Evolutionary conservation across 2,113 vertebrate species (phyloP), one percentile per base, ranked within the genome.

Genomic region (Otus sunia): DNA sequence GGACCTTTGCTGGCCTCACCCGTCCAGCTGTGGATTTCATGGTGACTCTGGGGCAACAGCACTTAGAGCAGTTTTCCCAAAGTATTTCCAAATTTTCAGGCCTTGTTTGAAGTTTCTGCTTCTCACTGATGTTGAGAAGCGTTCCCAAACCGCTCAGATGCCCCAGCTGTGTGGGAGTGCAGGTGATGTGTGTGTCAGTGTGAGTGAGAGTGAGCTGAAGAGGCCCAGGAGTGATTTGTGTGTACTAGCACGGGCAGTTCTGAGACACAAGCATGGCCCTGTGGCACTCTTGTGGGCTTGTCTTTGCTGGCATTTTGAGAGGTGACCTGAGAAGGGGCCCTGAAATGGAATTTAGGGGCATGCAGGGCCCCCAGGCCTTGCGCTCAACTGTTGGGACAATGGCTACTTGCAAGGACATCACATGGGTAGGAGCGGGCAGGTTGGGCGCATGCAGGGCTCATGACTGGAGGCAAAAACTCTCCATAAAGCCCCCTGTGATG

Each of bases 181-280:
- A 10, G 27, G 56, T 39, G 66, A 36, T 47, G 37, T 30, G 49
- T 68, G 73, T 45, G 45, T 53, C 68, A 92, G 64, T 12, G 64
- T 29, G 43, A n/a, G 49, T 5, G 7, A 4, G 6, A 37, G 39
- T 7, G 45, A 53, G 34, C 47, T 68, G 32, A 55, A 84, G 56
- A 76, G 32, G 10, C 18, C 9, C 1, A 6, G 43, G 7, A 80
- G 45, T 16, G 49, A 53, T 53, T 27, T 66, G 34, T 86, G 32
- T 36, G 67, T 23, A 12, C 53, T 34, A 34, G 39, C 13, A 39
- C 0, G 0, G 58, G 72, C 45, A 60, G 14, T 25, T 83, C 34
- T 56, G 67, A 59, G 45, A 39, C 59, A 69, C 37, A 34, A 47
- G 20, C 36, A 21, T 6, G 43, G 41, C 37, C 29, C 47, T 49